Percentiles rank a stretch among this genome's conserved stretches.
Evolutionary conservation across 2,888 invertebrate species (phyloP).

Genomic region (Cheilosia urbana): DNA sequence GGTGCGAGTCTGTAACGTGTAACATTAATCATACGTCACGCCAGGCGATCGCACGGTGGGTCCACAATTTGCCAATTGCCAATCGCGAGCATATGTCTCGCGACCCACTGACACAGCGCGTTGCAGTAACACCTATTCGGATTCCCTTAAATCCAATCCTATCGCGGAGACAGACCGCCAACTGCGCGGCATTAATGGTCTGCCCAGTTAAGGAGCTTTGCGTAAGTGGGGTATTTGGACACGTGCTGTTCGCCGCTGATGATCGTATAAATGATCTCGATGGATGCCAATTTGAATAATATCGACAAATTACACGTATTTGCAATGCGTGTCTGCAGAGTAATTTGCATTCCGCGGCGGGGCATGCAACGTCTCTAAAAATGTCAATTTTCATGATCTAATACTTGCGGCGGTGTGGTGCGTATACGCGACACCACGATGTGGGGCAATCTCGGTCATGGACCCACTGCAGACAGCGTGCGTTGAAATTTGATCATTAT

Average conservation of each 20-base stretch:
- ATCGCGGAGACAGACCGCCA: conserved; percentile 58
- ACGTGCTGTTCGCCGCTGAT: conserved; percentile 47
- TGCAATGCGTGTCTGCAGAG: conserved; percentile 25
- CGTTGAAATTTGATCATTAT: conserved; percentile 73
- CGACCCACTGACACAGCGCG: neutral
- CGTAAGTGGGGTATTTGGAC: conserved; percentile 38
- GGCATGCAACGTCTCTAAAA: conserved; percentile 55
- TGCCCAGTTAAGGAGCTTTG: conserved; percentile 20
- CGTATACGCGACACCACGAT: conserved; percentile 45
- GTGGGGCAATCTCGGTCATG: conserved; percentile 69
- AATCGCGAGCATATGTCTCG: conserved; percentile 12
- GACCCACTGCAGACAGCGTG: conserved; percentile 57
- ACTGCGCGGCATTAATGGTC: conserved; percentile 45
- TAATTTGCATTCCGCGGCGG: conserved; percentile 60
- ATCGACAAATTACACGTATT: conserved; percentile 50
- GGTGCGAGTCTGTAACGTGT: conserved; percentile 54
- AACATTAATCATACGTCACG: conserved; percentile 66
- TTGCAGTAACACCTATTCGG: conserved; percentile 39
- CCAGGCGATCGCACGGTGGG: conserved; percentile 36
- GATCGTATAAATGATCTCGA: conserved; percentile 31
- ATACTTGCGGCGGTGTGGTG: conserved; percentile 22
- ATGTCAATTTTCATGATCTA: conserved; percentile 58
- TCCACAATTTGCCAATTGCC: conserved; percentile 38
- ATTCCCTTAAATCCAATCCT: conserved; percentile 43
- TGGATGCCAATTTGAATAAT: conserved; percentile 63